Conservation (phyloP, 2,113 vertebrate genomes). For the Ranitomeya variabilis region DNA sequence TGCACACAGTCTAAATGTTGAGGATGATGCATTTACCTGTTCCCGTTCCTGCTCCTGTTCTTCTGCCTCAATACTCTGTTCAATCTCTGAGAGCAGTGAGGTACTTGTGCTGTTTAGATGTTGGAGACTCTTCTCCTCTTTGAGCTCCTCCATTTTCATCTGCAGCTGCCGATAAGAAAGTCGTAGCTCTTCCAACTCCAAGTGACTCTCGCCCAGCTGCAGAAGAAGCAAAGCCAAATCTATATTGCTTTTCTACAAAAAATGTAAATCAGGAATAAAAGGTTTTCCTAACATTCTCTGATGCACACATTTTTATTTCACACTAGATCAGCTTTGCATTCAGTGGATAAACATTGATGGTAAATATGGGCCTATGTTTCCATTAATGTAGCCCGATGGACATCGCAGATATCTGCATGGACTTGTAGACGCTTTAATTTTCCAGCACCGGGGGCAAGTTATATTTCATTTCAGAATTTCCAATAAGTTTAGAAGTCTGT, state of each 20-base stretch:
- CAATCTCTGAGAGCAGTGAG: slow-evolving; percentile 93
- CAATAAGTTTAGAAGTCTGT: neutral
- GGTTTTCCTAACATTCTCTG: neutral
- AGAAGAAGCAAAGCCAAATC: slow-evolving; percentile 46
- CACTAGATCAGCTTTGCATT: neutral
- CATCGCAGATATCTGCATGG: neutral
- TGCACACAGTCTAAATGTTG: too few species aligned
- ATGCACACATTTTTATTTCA: neutral
- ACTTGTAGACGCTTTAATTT: neutral
- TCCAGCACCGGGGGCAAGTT: neutral
- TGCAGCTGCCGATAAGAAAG: slow-evolving; percentile 88
- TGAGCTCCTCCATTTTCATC: slow-evolving; percentile 85
- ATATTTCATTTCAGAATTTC: neutral
- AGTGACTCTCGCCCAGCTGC: slow-evolving; percentile 88
- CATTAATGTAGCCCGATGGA: neutral
- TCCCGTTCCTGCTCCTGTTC: slow-evolving; percentile 96
- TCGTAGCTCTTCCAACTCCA: slow-evolving; percentile 91
- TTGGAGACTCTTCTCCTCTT: slow-evolving; percentile 87
- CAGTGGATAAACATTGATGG: neutral
- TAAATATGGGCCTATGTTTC: neutral
- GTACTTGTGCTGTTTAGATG: slow-evolving; percentile 82
- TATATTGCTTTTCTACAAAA: neutral
- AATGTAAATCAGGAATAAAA: neutral
- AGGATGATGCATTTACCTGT: slow-evolving; percentile 76
- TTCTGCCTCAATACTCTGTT: slow-evolving; percentile 98